Evolutionary conservation across 1,140 invertebrate species (phyloP).

Genomic region (Leptinotarsa lineolata): DNA sequence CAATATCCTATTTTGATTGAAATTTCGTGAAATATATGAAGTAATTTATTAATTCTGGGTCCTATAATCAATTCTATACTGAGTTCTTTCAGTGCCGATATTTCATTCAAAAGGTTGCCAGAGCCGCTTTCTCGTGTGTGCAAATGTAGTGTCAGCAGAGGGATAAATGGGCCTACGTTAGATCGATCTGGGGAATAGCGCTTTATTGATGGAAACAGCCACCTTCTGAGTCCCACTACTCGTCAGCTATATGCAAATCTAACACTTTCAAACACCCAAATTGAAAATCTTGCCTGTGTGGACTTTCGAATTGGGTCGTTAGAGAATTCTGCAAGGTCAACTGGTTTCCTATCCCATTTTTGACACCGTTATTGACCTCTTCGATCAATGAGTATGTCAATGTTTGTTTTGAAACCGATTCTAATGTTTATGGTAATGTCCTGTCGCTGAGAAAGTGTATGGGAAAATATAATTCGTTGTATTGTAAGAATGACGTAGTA

Average conservation of each 20-base stretch:
- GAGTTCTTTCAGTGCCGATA: constrained; percentile 9
- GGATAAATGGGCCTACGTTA: constrained; percentile 30
- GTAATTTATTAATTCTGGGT: too few species aligned
- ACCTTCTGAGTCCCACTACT: constrained; percentile 31
- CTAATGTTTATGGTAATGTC: too few species aligned
- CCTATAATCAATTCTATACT: too few species aligned
- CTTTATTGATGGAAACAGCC: constrained; percentile 37
- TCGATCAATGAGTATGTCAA: background rate
- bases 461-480: too few species aligned
- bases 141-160: constrained; percentile 35
- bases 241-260: constrained; percentile 42
- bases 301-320: constrained; percentile 31
- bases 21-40: too few species aligned
- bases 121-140: constrained; percentile 9
- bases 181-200: constrained; percentile 33
- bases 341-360: background rate
- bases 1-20: too few species aligned
- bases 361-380: background rate
- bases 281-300: constrained; percentile 31
- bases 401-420: too few species aligned
- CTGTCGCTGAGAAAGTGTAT: too few species aligned
- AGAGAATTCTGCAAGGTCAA: constrained; percentile 27
- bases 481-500: too few species aligned
- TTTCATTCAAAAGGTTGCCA: background rate
- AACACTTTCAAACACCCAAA: constrained; percentile 40